Percentiles rank a stretch among this genome's conserved stretches.
These are phyloP conservation scores for Anguilla anguilla DNA, from an alignment of 2,797 vertebrate species.

Conservation along the genomic window DNA sequence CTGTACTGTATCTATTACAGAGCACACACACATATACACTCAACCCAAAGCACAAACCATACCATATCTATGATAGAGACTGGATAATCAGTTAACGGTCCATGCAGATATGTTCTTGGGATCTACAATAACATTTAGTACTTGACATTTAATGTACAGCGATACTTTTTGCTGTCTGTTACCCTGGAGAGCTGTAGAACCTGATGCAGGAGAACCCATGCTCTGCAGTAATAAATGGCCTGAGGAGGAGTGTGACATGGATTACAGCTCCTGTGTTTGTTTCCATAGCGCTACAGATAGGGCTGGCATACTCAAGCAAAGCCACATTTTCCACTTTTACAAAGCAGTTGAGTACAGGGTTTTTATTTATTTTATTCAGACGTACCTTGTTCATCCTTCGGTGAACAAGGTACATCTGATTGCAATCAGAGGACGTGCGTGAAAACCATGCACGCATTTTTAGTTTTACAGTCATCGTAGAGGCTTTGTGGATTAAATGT, in stretches of 20 bases:
- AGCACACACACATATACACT: background rate
- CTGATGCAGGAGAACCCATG: background rate
- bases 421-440: background rate
- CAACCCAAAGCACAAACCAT: background rate
- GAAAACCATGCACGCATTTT: background rate
- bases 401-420: background rate
- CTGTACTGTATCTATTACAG: background rate
- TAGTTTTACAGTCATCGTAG: background rate
- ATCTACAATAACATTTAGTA: background rate
- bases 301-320: background rate
- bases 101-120: background rate
- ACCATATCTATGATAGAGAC: background rate
- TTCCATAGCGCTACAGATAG: background rate
- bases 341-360: background rate
- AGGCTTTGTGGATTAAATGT: background rate
- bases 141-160: background rate
- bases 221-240: background rate
- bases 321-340: background rate
- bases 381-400: background rate
- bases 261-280: background rate
- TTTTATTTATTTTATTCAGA: background rate
- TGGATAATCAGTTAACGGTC: background rate
- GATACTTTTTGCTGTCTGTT: background rate
- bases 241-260: background rate
- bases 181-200: background rate